Percentiles rank a stretch among this genome's conserved stretches.
Evolutionary conservation across 2,888 invertebrate genomes (phyloP).

Genomic region (Cacoxenus indagator): DNA sequence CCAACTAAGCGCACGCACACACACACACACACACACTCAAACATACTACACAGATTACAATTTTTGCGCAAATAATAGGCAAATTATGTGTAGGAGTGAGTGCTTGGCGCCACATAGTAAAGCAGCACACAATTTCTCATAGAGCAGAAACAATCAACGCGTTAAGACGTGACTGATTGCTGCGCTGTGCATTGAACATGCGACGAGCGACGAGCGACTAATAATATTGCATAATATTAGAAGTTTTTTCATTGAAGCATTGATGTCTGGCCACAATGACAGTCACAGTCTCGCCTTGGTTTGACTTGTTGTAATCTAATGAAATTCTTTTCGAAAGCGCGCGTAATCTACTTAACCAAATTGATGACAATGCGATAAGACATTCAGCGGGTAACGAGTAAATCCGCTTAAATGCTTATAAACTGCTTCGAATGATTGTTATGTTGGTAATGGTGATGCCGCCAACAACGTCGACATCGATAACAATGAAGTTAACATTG

Average conservation of each 20-base stretch:
- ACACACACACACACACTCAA: not conserved
- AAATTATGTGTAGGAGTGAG: conserved; percentile 15
- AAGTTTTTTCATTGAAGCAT: no score
- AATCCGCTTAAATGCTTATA: conserved; percentile 59
- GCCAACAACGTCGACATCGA: not conserved
- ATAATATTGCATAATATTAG: no score
- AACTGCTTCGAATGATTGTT: conserved; percentile 40
- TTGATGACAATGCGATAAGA: conserved; percentile 60
- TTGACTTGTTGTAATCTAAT: no score
- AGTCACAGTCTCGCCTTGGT: no score
- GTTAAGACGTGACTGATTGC: conserved; percentile 56
- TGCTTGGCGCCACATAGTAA: conserved; percentile 1
- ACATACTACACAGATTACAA: conserved; percentile 23
- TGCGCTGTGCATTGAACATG: not conserved
- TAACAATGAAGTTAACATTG: not conserved
- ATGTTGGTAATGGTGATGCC: not conserved
- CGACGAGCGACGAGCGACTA: no score
- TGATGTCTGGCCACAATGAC: no score
- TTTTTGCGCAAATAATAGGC: conserved; percentile 52
- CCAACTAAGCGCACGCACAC: not conserved
- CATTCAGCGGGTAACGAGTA: conserved; percentile 48
- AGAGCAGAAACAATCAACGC: conserved; percentile 49
- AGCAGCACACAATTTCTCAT: not conserved
- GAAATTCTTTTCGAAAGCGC: not conserved
- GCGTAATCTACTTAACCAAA: conserved; percentile 54